Conservation (phyloP, 2,113 vertebrate species). For the Lophotis ruficrista region DNA sequence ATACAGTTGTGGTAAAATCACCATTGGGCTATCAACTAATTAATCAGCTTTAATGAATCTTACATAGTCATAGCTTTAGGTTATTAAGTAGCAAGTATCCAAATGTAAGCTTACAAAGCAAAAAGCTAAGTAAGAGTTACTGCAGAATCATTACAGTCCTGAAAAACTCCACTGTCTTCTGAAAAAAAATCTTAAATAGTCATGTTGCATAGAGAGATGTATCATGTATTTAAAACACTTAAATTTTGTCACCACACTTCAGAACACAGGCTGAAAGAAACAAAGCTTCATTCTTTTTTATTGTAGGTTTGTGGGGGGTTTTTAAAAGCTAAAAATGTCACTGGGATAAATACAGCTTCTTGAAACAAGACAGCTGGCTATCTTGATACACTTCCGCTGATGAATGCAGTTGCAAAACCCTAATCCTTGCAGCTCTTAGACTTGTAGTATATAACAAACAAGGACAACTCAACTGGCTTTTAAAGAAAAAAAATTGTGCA, state of each 20-base stretch:
- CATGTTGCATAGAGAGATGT: neutral
- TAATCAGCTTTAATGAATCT: neutral
- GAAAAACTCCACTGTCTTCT: neutral
- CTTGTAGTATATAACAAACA: fast-evolving
- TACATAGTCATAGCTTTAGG: neutral
- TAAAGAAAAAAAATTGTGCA: neutral
- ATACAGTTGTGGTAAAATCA: neutral
- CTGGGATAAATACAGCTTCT: neutral
- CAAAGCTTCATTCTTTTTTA: neutral
- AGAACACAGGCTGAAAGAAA: neutral
- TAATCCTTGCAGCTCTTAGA: neutral
- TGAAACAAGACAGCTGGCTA: neutral
- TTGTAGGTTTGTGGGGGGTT: fast-evolving
- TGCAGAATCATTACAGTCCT: neutral
- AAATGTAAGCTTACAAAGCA: neutral
- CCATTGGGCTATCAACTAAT: neutral
- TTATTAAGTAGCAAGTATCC: neutral
- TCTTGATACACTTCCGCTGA: neutral
- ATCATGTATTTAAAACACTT: neutral
- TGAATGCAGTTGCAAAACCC: neutral
- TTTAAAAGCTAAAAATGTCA: neutral
- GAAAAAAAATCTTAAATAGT: neutral
- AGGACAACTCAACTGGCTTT: neutral
- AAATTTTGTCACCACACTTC: neutral
- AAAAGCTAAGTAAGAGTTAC: neutral